Conservation (phyloP, 64 coral and sea anemone genomes). For the Montipora cactus region DNA sequence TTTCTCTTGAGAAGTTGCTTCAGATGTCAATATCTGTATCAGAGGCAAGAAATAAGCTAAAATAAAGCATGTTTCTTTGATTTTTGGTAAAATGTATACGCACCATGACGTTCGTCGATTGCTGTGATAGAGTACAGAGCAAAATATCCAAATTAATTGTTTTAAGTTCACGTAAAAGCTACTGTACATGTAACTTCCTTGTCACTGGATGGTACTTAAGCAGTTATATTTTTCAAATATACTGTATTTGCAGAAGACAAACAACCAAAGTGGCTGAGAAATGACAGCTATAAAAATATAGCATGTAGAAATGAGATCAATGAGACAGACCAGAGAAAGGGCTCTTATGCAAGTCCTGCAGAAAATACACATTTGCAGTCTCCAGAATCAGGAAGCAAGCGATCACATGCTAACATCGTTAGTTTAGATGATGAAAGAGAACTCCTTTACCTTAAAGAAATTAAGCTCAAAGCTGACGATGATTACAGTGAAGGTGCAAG, state of each 20-base stretch:
- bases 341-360: neutral
- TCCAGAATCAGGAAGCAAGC: neutral
- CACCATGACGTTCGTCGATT: too few species aligned
- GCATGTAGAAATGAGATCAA: neutral
- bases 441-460: neutral
- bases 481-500: neutral
- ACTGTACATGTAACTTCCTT: too few species aligned
- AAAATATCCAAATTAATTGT: too few species aligned
- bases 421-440: slow-evolving; percentile 30
- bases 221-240: neutral
- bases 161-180: too few species aligned
- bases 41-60: too few species aligned
- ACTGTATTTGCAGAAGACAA: neutral
- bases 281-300: slow-evolving; percentile 49
- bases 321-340: neutral
- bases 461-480: neutral
- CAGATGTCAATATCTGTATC: too few species aligned
- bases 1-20: too few species aligned
- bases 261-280: slow-evolving; percentile 29
- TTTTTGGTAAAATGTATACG: too few species aligned
- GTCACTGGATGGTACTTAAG: too few species aligned
- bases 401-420: neutral
- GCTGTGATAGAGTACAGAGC: too few species aligned
- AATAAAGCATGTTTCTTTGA: too few species aligned
- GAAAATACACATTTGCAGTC: neutral